A percentile compares a stretch with the other conserved stretches of the same genome.
These are phyloP conservation scores for Plumapathes pennacea DNA, from an alignment of 92 coral and sea anemone genomes.

Conservation along the genomic window DNA sequence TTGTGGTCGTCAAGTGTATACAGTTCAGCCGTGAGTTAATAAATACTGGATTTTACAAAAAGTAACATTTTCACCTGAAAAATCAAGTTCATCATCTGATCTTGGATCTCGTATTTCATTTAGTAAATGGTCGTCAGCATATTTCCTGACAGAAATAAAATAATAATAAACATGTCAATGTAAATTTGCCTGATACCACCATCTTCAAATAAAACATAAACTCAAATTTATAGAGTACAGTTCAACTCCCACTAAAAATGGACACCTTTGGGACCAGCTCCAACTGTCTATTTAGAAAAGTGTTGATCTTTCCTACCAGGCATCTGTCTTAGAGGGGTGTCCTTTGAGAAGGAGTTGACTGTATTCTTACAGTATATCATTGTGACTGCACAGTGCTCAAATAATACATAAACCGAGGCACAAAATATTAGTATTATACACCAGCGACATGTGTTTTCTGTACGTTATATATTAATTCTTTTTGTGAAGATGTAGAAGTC, in stretches of 20 bases:
- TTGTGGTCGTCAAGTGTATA: no score
- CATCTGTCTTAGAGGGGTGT: neutral
- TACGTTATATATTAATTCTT: no score
- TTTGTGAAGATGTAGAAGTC: neutral
- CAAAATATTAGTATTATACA: no score
- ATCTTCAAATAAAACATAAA: neutral
- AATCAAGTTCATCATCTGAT: slow-evolving; percentile 90
- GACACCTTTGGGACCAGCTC: neutral
- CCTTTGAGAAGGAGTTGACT: neutral
- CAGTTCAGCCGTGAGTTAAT: no score
- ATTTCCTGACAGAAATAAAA: no score
- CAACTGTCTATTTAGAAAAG: neutral
- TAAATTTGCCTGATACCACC: no score
- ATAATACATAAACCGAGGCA: no score
- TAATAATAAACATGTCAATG: no score
- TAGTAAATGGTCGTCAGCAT: slow-evolving; percentile 91
- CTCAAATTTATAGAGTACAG: neutral
- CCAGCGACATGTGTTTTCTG: no score
- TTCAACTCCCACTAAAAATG: neutral
- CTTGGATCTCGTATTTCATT: slow-evolving; percentile 97
- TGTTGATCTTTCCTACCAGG: neutral
- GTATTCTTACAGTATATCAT: no score
- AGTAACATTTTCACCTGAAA: slow-evolving; percentile 66
- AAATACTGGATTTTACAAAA: no score
- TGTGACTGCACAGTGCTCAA: no score